phyloP scores from a whole-genome alignment of 2,113 vertebrate genomes.

The Eleginops maclovinus region DNA sequence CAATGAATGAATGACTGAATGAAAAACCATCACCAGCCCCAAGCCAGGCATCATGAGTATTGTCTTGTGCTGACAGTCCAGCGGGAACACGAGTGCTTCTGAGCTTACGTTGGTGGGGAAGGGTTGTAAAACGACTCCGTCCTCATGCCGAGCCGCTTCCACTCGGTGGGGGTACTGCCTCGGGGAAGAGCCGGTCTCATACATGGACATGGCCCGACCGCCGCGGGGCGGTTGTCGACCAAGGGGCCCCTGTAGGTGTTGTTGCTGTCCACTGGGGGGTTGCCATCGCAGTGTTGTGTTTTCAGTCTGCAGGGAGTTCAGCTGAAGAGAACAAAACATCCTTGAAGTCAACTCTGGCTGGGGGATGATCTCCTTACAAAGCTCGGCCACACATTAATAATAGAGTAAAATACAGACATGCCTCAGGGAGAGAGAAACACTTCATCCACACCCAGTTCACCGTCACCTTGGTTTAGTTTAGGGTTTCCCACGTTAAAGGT shows the following conservation, averaged over 20 bases:
- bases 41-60: conserved; percentile 60
- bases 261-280: conserved; percentile 86
- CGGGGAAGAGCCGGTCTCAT: conserved; percentile 94
- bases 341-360: conserved; percentile 42
- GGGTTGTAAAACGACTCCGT: conserved; percentile 91
- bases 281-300: conserved; percentile 95
- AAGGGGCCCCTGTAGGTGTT: conserved; percentile 85
- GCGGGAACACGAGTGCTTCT: conserved; percentile 7
- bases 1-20: conserved; percentile 63
- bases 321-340: conserved; percentile 87
- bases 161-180: conserved; percentile 92
- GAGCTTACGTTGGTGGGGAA: conserved; percentile 95
- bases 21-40: conserved; percentile 68
- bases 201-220: conserved; percentile 98
- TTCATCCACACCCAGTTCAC: neutral
- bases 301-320: conserved; percentile 96
- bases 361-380: conserved; percentile 48
- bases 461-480: conserved; percentile 25
- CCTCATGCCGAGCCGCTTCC: conserved; percentile 88
- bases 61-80: conserved; percentile 35
- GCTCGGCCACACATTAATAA: conserved; percentile 56
- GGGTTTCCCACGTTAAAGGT: conserved; percentile 29
- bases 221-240: conserved; percentile 89
- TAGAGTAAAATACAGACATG: conserved; percentile 28
- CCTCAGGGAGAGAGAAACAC: conserved; percentile 30